Conservation (phyloP, 2,113 vertebrate species). For the Psittacara wagleri region DNA sequence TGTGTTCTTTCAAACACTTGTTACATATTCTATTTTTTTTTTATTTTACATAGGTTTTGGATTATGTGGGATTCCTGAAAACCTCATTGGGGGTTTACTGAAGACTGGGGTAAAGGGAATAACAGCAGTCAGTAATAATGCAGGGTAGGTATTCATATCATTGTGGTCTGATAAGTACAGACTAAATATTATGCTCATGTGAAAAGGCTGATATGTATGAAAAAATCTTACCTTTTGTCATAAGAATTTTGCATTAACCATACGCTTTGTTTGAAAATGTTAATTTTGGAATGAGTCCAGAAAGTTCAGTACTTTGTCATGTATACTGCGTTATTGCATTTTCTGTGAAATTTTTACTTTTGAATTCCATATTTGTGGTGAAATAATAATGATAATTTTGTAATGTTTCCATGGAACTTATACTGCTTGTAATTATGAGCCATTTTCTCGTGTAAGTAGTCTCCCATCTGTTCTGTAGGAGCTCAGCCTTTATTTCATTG, state of each 20-base stretch:
- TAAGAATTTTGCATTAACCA: background rate
- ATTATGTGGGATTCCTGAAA: conserved; percentile 96
- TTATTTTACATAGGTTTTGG: conserved; percentile 84
- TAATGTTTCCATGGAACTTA: background rate
- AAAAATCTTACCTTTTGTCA: background rate
- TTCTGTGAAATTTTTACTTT: background rate
- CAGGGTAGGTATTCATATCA: conserved; percentile 82
- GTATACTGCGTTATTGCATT: background rate
- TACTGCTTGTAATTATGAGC: background rate
- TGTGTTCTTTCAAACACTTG: background rate
- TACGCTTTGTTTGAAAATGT: background rate
- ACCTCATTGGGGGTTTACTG: conserved; percentile 91
- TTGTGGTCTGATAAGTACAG: background rate
- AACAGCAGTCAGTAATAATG: conserved; percentile 97
- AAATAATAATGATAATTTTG: background rate
- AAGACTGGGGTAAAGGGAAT: conserved; percentile 89
- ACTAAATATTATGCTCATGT: background rate
- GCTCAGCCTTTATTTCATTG: background rate
- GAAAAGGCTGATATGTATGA: background rate
- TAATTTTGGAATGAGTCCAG: background rate
- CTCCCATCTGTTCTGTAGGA: background rate
- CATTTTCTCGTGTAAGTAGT: background rate
- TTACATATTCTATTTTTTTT: background rate
- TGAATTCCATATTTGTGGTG: background rate
- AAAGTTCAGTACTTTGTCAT: background rate